Percentiles rank a stretch among this genome's conserved stretches.
Conservation (phyloP, 2,797 vertebrate genomes). For the Serranus cabrilla region DNA sequence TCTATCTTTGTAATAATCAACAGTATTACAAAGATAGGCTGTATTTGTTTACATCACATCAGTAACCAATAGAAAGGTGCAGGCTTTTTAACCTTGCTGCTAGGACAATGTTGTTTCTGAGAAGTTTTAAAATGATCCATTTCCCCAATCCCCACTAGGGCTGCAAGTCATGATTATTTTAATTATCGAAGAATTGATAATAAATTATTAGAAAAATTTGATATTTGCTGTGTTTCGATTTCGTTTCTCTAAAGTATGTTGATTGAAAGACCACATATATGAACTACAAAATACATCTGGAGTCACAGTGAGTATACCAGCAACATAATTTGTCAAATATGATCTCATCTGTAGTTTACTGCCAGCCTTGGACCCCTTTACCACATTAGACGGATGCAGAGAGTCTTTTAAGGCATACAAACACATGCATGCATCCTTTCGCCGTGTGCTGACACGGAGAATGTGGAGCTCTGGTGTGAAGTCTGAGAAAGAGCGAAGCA, state of each 20-base stretch:
- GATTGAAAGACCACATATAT: no score
- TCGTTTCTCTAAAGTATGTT: no score
- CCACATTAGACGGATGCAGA: conserved; percentile 1
- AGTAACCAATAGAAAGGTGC: background rate
- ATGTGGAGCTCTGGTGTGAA: conserved; percentile 59
- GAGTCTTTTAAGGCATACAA: conserved; percentile 2
- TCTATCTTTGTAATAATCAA: conserved; percentile 2
- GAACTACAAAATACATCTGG: no score
- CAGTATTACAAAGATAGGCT: no score
- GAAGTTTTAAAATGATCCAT: background rate
- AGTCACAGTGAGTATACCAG: background rate
- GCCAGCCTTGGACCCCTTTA: conserved; percentile 1
- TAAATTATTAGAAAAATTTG: no score
- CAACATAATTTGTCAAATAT: background rate
- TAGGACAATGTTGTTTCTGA: background rate
- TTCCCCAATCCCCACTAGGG: no score
- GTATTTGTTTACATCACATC: background rate
- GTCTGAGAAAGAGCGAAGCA: background rate
- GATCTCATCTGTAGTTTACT: conserved; percentile 5
- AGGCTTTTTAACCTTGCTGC: background rate
- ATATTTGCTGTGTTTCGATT: no score
- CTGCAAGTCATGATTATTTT: no score
- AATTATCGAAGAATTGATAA: no score
- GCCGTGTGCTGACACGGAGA: conserved; percentile 30
- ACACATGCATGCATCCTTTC: background rate